Evolutionary conservation across 2,113 vertebrate genomes (phyloP), one percentile per base, ranked within the genome.

Genomic region (Pogonocichla stellata): DNA sequence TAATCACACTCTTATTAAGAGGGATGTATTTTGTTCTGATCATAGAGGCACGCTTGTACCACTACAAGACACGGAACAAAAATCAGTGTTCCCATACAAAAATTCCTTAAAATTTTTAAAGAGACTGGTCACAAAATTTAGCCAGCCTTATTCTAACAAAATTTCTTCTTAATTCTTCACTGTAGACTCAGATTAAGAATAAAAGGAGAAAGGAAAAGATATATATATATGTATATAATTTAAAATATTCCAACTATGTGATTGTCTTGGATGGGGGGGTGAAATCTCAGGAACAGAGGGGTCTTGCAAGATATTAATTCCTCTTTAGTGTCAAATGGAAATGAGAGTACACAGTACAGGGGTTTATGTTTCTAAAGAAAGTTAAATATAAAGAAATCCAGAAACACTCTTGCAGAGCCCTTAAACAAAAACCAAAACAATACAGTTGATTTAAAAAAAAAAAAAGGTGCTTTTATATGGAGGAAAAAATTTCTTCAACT

Each of bases 1-100:
- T 96, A 93, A 94, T 88, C 90, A 94, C 82, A 90, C 42, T 89
- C 73, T 61, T 84, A 86, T 64, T 90, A 86, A 42, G 33, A 73
- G 19, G 17, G 28, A 71, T 36, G 47, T 28, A 31, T 81, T 84
- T 87, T 85, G 43, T 78, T 74, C 56, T 81, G 64, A 50, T 62
- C 38, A 19, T 1, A 56, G 6, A 56, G 45, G 38, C 42, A 86
- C 0, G 0, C 4, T 19, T 65, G n/a, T 14, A 23, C 33, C 1
- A 5, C 47, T 71, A 34, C 31, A 80, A 34, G 29, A 86, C 17
- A 16, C 0, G 8, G 47, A 61, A 58, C 25, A 90, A 80, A 86
- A 66, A 60, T 23, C 51, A 65, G 25, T 17, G 33, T 25, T 74
- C 36, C 51, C 1, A 0, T 1, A 45, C 20, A 67, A 81, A 84